Base-by-base conservation (phyloP, 2,797 vertebrate genomes). In the Echeneis naucrates region DNA sequence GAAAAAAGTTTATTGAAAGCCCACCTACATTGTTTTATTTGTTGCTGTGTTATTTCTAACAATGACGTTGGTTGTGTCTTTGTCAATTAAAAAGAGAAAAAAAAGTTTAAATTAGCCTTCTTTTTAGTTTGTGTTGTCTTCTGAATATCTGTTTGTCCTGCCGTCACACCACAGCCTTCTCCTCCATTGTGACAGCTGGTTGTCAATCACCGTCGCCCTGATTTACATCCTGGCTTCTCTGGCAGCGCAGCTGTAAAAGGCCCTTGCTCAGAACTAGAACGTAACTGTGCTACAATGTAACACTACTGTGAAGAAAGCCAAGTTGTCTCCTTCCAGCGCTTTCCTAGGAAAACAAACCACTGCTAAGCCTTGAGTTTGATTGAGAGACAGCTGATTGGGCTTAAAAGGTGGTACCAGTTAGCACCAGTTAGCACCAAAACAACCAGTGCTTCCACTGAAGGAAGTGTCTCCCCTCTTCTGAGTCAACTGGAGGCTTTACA, bases 291-390 rank as follows among this genome's bases (percentile, higher is more conserved):
- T 84, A 42, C 75, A 83, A 80, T 87, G 82, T 86, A 82, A 88
- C 85, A 85, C 84, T 86, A 83, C 84, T 89, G 88, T 90, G 87
- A 92, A 89, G 87, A 87, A 74, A 76, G 56, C 45, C 27, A 32
- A 77, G 66, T 55, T 12, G 50, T 47, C 74, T 74, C 78, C 66
- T 64, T 72, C 50, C 66, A 59, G 66, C 35, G 65, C 75, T 83
- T 84, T 33, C 56, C 66, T 9, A 68, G 63, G 77, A 81, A 72
- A 77, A 60, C 37, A 24, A 86, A 88, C 86, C 87, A 87, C 84
- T 83, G 84, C 78, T 70, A 51, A 79, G 65, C 66, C 48, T 73
- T 16, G 53, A 68, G 56, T 75, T 75, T 59, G 59, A 74, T 73
- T 62, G 13, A 48, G 23, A 60, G 53, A 30, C 27, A 1, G 56